A percentile compares a stretch with the other conserved stretches of the same genome.
Evolutionary conservation across 2,888 invertebrate species (phyloP).

Genomic region (Conus canariensis): DNA sequence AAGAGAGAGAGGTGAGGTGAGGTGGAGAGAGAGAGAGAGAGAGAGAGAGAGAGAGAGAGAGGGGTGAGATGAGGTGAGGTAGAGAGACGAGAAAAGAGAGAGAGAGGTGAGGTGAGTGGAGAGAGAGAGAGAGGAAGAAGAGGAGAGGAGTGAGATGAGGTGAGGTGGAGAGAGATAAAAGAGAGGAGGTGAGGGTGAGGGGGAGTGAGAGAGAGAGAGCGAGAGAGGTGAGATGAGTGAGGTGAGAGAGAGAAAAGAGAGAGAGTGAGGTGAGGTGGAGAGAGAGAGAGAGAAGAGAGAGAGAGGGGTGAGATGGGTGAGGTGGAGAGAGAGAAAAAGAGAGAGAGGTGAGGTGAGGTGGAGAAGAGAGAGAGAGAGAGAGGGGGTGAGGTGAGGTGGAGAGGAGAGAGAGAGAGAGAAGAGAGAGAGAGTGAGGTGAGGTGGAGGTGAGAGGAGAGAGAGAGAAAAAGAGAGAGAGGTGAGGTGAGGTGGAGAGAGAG

Average conservation of each 20-base stretch:
- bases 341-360: too few relatives aligned
- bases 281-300: too few relatives aligned
- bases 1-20: too few relatives aligned
- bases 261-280: too few relatives aligned
- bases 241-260: too few relatives aligned
- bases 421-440: neutral
- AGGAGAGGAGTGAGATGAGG: neutral
- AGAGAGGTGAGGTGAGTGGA: neutral
- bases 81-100: too few relatives aligned
- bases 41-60: neutral
- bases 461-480: neutral
- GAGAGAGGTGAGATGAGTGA: too few relatives aligned
- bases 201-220: too few relatives aligned
- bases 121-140: neutral
- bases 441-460: neutral
- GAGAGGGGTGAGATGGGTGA: too few relatives aligned
- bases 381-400: neutral
- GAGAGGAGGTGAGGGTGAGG: neutral
- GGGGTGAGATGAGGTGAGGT: neutral
- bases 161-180: neutral
- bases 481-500: too few relatives aligned
- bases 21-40: too few relatives aligned
- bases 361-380: neutral
- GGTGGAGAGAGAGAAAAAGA: too few relatives aligned
- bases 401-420: neutral